A percentile compares a stretch with the other conserved stretches of the same genome.
phyloP scores from a whole-genome alignment of 1,140 invertebrate species.

The Neoseiulus cucumeris region DNA sequence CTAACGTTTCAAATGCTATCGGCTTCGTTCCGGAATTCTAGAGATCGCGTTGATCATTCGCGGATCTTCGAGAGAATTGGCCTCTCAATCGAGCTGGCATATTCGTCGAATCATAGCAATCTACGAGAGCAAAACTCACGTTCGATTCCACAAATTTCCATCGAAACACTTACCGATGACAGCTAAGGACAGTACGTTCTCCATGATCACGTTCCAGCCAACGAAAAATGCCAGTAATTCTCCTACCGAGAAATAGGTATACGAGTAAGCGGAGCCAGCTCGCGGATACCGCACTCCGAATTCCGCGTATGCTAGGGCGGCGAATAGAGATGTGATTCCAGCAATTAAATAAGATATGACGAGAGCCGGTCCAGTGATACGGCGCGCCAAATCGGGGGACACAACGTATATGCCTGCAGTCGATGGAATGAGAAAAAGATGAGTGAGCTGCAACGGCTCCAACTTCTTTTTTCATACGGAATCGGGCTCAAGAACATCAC shows the following conservation, averaged over 20 bases:
- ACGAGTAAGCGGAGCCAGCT: slow-evolving; percentile 66
- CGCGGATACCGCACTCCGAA: slow-evolving; percentile 70
- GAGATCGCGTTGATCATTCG: too few relatives aligned
- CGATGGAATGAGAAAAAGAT: too few relatives aligned
- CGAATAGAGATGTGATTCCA: slow-evolving; percentile 59
- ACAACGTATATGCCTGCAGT: slow-evolving; percentile 74
- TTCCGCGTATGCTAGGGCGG: slow-evolving; percentile 77
- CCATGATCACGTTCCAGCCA: slow-evolving; percentile 82
- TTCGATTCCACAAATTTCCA: too few relatives aligned
- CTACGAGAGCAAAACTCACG: too few relatives aligned
- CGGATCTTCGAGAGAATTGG: too few relatives aligned
- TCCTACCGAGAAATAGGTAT: slow-evolving; percentile 67
- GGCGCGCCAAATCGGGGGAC: slow-evolving; percentile 61
- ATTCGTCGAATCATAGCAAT: too few relatives aligned
- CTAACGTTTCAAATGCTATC: too few relatives aligned
- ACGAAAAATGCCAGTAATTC: slow-evolving; percentile 87
- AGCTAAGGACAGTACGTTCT: slow-evolving; percentile 76
- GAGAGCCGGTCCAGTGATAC: slow-evolving; percentile 67
- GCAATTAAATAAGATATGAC: slow-evolving; percentile 67
- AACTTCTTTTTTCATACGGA: too few relatives aligned
- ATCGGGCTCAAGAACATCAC: too few relatives aligned
- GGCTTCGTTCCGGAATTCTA: too few relatives aligned
- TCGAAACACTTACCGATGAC: slow-evolving; percentile 41
- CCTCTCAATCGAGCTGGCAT: too few relatives aligned
- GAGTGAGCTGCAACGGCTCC: too few relatives aligned